Conservation (phyloP, 2,888 invertebrate species). For the Andrena haemorrhoa region DNA sequence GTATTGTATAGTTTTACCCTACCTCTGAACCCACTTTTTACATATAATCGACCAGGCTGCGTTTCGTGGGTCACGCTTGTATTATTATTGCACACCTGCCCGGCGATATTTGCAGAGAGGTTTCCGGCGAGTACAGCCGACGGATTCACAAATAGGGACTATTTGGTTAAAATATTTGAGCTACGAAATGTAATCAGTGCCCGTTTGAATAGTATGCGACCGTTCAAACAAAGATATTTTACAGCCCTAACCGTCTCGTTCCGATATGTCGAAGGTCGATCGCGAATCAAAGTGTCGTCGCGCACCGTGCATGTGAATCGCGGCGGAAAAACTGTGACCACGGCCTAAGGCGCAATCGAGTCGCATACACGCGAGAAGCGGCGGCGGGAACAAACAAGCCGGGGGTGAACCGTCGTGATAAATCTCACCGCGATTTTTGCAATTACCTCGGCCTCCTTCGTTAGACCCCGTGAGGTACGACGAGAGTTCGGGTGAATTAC, state of each 20-base stretch:
- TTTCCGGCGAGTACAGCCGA: neutral
- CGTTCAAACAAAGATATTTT: slow-evolving; percentile 37
- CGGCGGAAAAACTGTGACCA: neutral
- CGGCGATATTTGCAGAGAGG: slow-evolving; percentile 25
- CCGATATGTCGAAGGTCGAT: neutral
- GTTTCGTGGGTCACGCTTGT: neutral
- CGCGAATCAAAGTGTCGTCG: neutral
- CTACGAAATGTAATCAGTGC: slow-evolving; percentile 39
- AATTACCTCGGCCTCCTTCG: slow-evolving; percentile 46
- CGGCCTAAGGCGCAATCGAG: neutral
- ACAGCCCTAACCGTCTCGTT: neutral
- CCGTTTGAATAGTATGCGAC: slow-evolving; percentile 13
- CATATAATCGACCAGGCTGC: neutral
- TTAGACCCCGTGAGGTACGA: slow-evolving; percentile 48
- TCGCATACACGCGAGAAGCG: neutral
- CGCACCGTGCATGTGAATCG: neutral
- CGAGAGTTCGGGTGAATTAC: slow-evolving; percentile 57
- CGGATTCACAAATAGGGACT: slow-evolving; percentile 29
- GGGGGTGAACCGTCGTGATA: slow-evolving; percentile 8
- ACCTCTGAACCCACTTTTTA: slow-evolving; percentile 10
- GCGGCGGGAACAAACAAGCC: neutral
- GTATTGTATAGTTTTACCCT: no score
- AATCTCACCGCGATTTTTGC: slow-evolving; percentile 59
- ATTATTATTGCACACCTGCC: slow-evolving; percentile 32
- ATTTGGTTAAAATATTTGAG: slow-evolving; percentile 57